Evolutionary conservation across 1,140 invertebrate species (phyloP), one percentile per base, ranked within the genome.

Genomic region (Drosophila nasuta): DNA sequence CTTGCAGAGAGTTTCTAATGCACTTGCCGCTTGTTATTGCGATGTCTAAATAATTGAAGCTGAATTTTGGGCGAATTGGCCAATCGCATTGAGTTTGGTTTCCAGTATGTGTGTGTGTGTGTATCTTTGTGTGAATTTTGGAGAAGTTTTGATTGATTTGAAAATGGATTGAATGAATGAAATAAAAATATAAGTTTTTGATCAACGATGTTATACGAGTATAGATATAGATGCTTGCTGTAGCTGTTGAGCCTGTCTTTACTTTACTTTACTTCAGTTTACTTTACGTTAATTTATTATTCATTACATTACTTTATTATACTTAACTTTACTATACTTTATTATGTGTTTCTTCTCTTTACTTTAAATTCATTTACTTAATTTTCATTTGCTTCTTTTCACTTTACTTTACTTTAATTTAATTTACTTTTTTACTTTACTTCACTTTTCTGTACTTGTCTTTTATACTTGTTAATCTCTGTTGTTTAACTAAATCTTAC

Each of bases 1-100:
- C 77, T 72, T 62, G 68, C 72, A 52, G 65, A 52, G 65, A 82
- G 76, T 88, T 82, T 64, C 70, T 59, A 48, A 65, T 75, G 82
- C 75, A 75, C 75, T 76, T 71, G 63, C 75, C 69, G 64, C 67
- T 69, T 78, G 65, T 74, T 71, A 70, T 65, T 78, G 75, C 60
- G 57, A 64, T 82, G 80, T 79, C 62, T 49, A 73, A 88, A 82
- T 82, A 82, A 82, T 75, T 70, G 70, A 65, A 75, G 68, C 70
- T 79, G 58, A 54, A 54, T 79, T 73, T 70, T 60, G 77, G 15
- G 33, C 35, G 35, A 56, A 66, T 46, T 49, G 25, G 45, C 46
- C 13, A 20, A 33, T 62, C 11, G 41, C 38, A 56, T 46, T 8
- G 62, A 33, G 15, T 11, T 57, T 38, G 33, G 10, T 46, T 46